Evolutionary conservation across 2,888 invertebrate genomes (phyloP).

Genomic region (Sminthurinus aureus): DNA sequence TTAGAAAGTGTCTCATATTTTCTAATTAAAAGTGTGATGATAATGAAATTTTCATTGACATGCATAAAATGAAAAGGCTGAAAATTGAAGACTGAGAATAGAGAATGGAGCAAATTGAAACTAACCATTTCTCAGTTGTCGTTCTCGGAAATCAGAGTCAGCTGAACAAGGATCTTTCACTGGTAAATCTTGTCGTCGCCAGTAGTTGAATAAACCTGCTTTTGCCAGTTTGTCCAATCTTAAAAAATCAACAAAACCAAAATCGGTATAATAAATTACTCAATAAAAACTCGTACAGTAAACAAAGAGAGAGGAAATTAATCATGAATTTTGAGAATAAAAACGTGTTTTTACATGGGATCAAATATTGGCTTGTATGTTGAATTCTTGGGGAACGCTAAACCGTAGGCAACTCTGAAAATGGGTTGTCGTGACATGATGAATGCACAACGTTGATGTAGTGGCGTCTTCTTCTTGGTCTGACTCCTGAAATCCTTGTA

Average conservation of each 20-base stretch:
- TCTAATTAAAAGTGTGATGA: no score
- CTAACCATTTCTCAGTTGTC: conserved; percentile 77
- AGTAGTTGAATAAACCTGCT: conserved; percentile 76
- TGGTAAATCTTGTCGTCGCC: conserved; percentile 72
- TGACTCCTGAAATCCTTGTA: conserved; percentile 56
- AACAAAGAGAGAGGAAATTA: no score
- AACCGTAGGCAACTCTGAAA: conserved; percentile 73
- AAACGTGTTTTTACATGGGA: conserved; percentile 76
- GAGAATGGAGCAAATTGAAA: no score
- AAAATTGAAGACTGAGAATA: no score
- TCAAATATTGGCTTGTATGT: conserved; percentile 72
- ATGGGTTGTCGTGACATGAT: conserved; percentile 77
- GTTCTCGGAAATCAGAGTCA: conserved; percentile 80
- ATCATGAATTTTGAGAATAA: no score
- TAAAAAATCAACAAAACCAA: no score
- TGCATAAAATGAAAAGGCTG: no score
- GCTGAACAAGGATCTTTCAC: conserved; percentile 81
- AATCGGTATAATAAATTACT: no score
- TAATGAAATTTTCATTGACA: no score
- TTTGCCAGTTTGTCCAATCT: conserved; percentile 69
- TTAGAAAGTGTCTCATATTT: no score
- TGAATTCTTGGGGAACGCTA: conserved; percentile 74
- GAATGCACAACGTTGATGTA: conserved; percentile 76
- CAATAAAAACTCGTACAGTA: no score
- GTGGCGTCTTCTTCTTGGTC: conserved; percentile 67